Conservation (phyloP, 2,888 invertebrate genomes). For the Pilophorus perplexus region DNA sequence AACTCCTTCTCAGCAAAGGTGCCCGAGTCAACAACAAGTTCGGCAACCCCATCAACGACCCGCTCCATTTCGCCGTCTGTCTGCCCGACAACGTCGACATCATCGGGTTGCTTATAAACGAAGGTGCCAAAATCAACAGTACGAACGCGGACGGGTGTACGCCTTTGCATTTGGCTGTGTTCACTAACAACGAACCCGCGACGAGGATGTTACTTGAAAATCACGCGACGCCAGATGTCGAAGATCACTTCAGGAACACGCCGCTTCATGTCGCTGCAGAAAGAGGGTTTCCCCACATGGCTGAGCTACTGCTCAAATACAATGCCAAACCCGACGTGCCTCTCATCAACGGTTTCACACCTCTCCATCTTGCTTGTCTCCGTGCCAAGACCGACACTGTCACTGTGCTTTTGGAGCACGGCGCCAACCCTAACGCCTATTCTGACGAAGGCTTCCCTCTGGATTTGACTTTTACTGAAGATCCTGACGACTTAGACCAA, state of each 20-base stretch:
- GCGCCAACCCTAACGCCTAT: conserved; percentile 2
- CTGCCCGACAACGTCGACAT: conserved; percentile 11
- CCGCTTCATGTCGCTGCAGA: conserved; percentile 12
- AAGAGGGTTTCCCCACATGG: background rate
- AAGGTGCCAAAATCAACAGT: conserved; percentile 16
- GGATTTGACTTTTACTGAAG: conserved; percentile 17
- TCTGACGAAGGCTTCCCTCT: background rate
- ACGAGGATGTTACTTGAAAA: conserved; percentile 2
- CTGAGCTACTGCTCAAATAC: background rate
- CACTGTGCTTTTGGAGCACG: conserved; percentile 13
- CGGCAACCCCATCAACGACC: conserved; percentile 20
- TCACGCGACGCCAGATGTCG: conserved; percentile 4
- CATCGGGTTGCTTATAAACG: background rate
- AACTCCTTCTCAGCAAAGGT: conserved; percentile 23
- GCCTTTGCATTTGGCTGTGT: conserved; percentile 21
- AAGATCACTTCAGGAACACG: conserved; percentile 10
- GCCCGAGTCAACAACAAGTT: conserved; percentile 29
- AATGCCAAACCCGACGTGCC: conserved; percentile 14
- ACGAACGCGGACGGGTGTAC: conserved; percentile 13
- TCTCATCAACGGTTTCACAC: conserved; percentile 8
- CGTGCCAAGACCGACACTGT: background rate
- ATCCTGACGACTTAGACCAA: background rate
- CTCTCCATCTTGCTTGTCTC: conserved; percentile 10
- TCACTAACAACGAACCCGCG: conserved; percentile 2
- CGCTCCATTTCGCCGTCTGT: conserved; percentile 12